phyloP scores from a whole-genome alignment of 2,113 vertebrate genomes.

The Hypocryptadius cinnamomeus region DNA sequence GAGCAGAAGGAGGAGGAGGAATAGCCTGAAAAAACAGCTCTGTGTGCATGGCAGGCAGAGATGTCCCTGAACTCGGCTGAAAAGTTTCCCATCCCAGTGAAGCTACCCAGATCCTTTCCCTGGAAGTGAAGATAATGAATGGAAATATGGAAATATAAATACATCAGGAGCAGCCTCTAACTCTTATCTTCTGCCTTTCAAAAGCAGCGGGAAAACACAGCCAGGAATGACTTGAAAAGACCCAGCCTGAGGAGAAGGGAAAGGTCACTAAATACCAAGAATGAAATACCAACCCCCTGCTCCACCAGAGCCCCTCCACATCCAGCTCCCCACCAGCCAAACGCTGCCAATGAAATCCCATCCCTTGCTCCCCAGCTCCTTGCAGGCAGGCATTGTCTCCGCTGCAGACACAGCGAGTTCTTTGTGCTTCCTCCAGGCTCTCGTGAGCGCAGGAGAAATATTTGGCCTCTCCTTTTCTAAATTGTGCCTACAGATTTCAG shows the following conservation, averaged over 20 bases:
- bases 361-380: background rate
- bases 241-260: background rate
- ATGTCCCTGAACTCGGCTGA: rapidly evolving
- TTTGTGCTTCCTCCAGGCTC: constrained; percentile 21
- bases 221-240: background rate
- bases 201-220: background rate
- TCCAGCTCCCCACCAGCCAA: background rate
- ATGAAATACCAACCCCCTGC: background rate
- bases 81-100: background rate
- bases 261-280: background rate
- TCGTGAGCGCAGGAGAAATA: constrained; percentile 8
- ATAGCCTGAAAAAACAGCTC: background rate
- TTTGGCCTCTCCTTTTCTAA: constrained; percentile 21
- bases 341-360: background rate
- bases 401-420: background rate
- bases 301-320: background rate
- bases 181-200: background rate
- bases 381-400: background rate
- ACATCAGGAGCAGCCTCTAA: background rate
- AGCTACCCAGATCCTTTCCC: background rate
- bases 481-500: background rate
- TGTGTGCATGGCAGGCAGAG: background rate
- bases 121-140: background rate
- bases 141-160: background rate
- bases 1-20: background rate